phyloP scores from a whole-genome alignment of 2,888 invertebrate species.

The Cephus runcator region DNA sequence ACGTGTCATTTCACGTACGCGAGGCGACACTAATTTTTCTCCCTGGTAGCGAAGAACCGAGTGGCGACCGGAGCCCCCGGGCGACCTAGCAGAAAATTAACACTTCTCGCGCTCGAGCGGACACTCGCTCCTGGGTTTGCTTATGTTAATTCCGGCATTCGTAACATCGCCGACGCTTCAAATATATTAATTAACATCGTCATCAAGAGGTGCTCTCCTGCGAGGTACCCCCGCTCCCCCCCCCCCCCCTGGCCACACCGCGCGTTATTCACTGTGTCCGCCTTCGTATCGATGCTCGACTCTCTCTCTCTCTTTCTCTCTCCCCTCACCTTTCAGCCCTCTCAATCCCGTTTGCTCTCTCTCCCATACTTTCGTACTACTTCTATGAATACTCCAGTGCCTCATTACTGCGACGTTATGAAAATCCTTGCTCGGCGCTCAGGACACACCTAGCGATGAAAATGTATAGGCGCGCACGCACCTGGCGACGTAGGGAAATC shows the following conservation, averaged over 20 bases:
- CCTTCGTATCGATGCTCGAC: constrained; percentile 14
- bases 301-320: constrained; percentile 4
- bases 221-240: not conserved
- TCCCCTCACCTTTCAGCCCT: not conserved
- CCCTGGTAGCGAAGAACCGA: not conserved
- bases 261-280: constrained; percentile 30
- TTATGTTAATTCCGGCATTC: constrained; percentile 59
- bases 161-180: constrained; percentile 43
- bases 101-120: constrained; percentile 48
- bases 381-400: not conserved
- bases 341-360: not conserved
- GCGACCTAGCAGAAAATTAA: constrained; percentile 54
- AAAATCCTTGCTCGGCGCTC: not conserved
- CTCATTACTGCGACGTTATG: not conserved
- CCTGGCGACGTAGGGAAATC: not conserved
- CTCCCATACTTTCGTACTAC: not conserved
- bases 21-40: constrained; percentile 29
- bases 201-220: constrained; percentile 45
- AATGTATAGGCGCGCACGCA: not conserved
- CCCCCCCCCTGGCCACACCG: constrained; percentile 12
- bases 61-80: constrained; percentile 6
- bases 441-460: not conserved
- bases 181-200: constrained; percentile 64
- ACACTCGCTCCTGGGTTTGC: constrained; percentile 51
- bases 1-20: constrained; percentile 40